These are phyloP conservation scores for Enteromius unitaeniatus DNA, from an alignment of 2,797 vertebrate genomes.

Conservation along the genomic window DNA sequence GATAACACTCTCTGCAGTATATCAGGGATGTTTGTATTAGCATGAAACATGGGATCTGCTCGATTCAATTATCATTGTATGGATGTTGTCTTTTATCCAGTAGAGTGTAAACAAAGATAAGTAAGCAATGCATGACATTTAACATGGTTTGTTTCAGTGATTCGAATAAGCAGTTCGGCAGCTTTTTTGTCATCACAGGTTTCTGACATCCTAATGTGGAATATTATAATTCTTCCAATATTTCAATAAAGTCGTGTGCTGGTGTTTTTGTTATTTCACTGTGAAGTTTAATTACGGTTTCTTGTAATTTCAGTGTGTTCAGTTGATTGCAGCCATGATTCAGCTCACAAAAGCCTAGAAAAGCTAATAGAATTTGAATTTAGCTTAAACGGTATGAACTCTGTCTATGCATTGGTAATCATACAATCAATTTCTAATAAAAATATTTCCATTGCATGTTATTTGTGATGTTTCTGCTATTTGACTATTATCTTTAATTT, in stretches of 20 bases:
- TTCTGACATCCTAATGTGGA: not conserved
- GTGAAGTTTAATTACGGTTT: not conserved
- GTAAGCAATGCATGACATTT: constrained; percentile 32
- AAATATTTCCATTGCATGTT: not conserved
- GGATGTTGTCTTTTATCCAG: constrained; percentile 48
- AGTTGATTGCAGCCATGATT: not conserved
- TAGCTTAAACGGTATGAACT: not conserved
- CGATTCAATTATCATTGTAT: constrained; percentile 47
- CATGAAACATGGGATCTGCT: constrained; percentile 51
- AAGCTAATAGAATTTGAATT: not conserved
- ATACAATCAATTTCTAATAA: not conserved
- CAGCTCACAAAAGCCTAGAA: not conserved
- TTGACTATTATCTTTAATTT: not conserved
- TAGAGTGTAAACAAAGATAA: constrained; percentile 48
- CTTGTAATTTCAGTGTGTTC: not conserved
- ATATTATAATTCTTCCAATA: not conserved
- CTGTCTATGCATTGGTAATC: not conserved
- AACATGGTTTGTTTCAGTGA: not conserved
- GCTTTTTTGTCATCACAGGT: not conserved
- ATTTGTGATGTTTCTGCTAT: not conserved
- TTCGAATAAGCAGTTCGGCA: not conserved
- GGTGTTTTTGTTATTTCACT: not conserved
- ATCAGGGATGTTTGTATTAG: constrained; percentile 48
- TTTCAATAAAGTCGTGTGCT: not conserved
- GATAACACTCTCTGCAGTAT: constrained; percentile 43